Evolutionary conservation across 2,888 invertebrate species (phyloP).

Genomic region (Lasioglossum pauxillum): DNA sequence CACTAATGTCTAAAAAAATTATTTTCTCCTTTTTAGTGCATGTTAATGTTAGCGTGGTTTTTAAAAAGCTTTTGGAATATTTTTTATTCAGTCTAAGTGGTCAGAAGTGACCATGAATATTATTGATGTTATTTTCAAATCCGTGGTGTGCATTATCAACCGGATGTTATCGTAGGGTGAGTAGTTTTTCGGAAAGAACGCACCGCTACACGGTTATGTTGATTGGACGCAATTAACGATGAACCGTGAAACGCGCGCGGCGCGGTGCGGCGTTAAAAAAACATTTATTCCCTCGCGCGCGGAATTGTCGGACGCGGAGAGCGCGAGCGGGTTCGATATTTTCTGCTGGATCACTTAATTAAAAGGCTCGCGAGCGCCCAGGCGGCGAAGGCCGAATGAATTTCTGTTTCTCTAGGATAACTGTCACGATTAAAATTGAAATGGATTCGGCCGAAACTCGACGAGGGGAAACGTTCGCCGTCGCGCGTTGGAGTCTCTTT

Average conservation of each 20-base stretch:
- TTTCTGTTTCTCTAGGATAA: neutral
- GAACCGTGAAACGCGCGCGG: neutral
- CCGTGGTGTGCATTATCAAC: neutral
- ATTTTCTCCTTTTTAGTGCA: no score
- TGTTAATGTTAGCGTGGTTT: no score
- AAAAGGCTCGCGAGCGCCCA: neutral
- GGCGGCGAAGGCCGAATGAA: neutral
- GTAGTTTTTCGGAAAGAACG: neutral
- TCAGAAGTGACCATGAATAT: no score
- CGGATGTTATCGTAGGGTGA: accelerated
- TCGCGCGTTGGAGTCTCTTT: neutral
- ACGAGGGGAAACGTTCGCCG: no score
- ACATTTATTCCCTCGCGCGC: conserved; percentile 6
- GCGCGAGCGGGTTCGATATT: neutral
- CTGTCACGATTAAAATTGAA: conserved; percentile 3
- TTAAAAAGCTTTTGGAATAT: no score
- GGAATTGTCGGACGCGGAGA: neutral
- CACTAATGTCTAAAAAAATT: no score
- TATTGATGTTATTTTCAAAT: no score
- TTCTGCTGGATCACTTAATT: conserved; percentile 1
- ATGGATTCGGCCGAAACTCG: neutral
- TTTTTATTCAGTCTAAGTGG: no score
- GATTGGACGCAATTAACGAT: neutral
- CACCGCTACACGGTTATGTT: neutral
- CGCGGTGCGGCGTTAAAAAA: neutral